Conservation (phyloP, 2,113 vertebrate genomes). For the Cyanoramphus novaezelandiae region DNA sequence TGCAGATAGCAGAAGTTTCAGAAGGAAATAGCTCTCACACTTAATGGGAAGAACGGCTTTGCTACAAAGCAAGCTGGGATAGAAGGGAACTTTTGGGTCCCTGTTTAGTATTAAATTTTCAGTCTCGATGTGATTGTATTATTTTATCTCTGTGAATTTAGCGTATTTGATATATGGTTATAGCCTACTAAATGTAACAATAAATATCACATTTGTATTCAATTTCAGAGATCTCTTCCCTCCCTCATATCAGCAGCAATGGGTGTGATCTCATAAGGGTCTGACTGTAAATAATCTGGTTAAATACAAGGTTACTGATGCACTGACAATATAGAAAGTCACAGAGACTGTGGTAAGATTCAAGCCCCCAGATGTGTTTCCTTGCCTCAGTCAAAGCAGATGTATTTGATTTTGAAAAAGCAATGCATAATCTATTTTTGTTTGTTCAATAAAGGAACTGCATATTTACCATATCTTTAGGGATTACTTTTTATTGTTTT, state of each 20-base stretch:
- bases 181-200: slow-evolving; percentile 67
- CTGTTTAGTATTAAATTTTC: slow-evolving; percentile 63
- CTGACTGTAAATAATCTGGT: slow-evolving; percentile 74
- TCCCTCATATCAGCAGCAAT: slow-evolving; percentile 50
- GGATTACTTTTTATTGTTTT: slow-evolving; percentile 66
- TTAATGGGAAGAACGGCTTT: background rate
- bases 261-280: slow-evolving; percentile 61
- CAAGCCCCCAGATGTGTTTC: slow-evolving; percentile 61
- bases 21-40: background rate
- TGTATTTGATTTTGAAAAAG: slow-evolving; percentile 71
- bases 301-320: slow-evolving; percentile 69
- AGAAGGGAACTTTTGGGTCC: background rate
- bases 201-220: slow-evolving; percentile 69
- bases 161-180: slow-evolving; percentile 59
- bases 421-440: slow-evolving; percentile 69
- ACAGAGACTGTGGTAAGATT: slow-evolving; percentile 14
- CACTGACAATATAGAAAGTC: slow-evolving; percentile 59
- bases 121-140: slow-evolving; percentile 59
- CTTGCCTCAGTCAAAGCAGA: slow-evolving; percentile 68
- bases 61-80: background rate
- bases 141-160: slow-evolving; percentile 66
- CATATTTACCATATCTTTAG: slow-evolving; percentile 69
- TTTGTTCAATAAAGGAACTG: slow-evolving; percentile 74
- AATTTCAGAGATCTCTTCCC: slow-evolving; percentile 55
- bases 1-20: slow-evolving; percentile 4